Evolutionary conservation across 2,113 vertebrate genomes (phyloP), one percentile per base, ranked within the genome.

Genomic region (Perccottus glenii): DNA sequence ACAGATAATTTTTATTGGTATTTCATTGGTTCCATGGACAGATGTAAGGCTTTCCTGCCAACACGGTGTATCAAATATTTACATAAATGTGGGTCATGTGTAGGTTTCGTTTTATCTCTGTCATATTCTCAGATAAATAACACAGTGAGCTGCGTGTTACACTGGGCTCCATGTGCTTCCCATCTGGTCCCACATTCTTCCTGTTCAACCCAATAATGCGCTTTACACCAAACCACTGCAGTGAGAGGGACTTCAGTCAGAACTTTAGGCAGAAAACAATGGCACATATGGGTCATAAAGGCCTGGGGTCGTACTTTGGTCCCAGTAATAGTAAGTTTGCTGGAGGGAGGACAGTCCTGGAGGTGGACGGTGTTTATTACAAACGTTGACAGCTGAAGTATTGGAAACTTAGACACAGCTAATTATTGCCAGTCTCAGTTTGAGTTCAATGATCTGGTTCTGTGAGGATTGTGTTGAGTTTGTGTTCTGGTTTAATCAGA

Each of bases 361-460:
- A 69, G 84, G 50, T 43, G 77, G 33, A 80, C 59, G 67, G 68
- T 79, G 85, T 90, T 89, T 87, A 85, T 74, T 80, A 69, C 65
- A 66, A 64, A 85, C 81, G 86, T 86, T 88, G 84, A 83, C 87
- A 83, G 85, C 6, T 43, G 73, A 84, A 81, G 19, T 73, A 81
- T 83, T 84, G 79, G 87, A 87, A 77, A 89, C 72, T 35, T 67
- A 76, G 72, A 74, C 72, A 43, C 56, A 63, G 57, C 71, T 85
- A 88, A 91, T 90, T 84, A 80, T 89, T 90, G 89, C 89, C 89
- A 89, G 82, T 82, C 78, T 80, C 49, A 55, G 48, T 42, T 77
- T 57, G 44, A 69, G 59, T 62, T 56, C 15, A 53, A 67, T 72
- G 49, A 52, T 57, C 42, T 73, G 55, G 71, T 69, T 58, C 48